Conservation (phyloP, 2,797 vertebrate species). For the Cynodonichthys magdalenae region DNA sequence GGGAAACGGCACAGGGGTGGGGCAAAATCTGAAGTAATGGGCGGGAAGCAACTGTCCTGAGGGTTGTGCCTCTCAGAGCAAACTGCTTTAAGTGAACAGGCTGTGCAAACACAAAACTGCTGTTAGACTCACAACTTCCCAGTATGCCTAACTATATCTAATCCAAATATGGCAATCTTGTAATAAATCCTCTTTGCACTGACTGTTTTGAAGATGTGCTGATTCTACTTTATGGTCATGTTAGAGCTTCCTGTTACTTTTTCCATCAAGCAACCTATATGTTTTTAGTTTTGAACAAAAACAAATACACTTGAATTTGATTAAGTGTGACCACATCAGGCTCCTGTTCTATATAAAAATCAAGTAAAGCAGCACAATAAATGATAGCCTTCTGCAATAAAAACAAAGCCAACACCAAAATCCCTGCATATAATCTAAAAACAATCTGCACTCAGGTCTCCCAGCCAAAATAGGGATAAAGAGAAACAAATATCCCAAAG, state of each 20-base stretch:
- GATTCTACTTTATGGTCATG: background rate
- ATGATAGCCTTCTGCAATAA: conserved; percentile 45
- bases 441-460: conserved; percentile 47
- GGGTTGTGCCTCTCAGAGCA: conserved; percentile 40
- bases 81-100: conserved; percentile 26
- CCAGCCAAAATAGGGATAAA: conserved; percentile 61
- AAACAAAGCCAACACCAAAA: conserved; percentile 44
- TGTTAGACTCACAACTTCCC: background rate
- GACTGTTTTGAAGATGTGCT: background rate
- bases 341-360: too few species aligned
- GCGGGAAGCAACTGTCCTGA: conserved; percentile 63
- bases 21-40: conserved; percentile 54
- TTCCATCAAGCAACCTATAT: background rate
- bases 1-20: conserved; percentile 59
- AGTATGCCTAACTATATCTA: background rate
- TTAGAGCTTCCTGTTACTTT: background rate
- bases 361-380: background rate
- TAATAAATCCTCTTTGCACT: background rate
- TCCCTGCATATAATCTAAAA: conserved; percentile 57
- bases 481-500: conserved; percentile 56
- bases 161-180: background rate
- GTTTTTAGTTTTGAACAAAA: too few species aligned
- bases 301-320: too few species aligned
- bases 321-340: too few species aligned
- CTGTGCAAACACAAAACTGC: conserved; percentile 13